These are phyloP conservation scores for Eudemis profundana DNA, from an alignment of 2,888 invertebrate genomes.

Conservation along the genomic window DNA sequence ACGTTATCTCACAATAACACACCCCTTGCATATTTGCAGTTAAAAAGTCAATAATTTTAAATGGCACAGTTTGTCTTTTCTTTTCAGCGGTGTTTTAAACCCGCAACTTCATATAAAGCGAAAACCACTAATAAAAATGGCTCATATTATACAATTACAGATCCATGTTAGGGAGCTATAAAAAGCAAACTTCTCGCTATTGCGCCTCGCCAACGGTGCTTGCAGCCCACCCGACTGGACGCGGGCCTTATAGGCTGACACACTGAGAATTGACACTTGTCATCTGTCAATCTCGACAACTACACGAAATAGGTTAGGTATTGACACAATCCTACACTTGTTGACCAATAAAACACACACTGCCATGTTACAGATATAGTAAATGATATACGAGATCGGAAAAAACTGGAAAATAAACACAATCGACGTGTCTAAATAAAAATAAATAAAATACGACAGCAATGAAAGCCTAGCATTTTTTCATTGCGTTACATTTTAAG, in stretches of 20 bases:
- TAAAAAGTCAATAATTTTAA: too few relatives aligned
- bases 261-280: background rate
- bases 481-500: background rate
- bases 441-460: background rate
- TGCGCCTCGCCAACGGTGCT: background rate
- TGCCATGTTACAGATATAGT: too few relatives aligned
- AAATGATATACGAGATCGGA: too few relatives aligned
- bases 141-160: slow-evolving; percentile 13
- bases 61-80: too few relatives aligned
- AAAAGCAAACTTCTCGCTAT: slow-evolving; percentile 8
- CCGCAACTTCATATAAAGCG: background rate
- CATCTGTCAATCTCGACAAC: background rate
- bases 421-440: too few relatives aligned
- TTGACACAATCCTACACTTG: background rate
- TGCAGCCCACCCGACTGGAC: slow-evolving; percentile 12
- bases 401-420: too few relatives aligned
- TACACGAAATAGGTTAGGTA: background rate
- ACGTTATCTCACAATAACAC: too few relatives aligned
- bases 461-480: background rate
- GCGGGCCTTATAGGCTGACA: background rate
- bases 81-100: too few relatives aligned
- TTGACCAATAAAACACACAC: too few relatives aligned
- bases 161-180: slow-evolving; percentile 16
- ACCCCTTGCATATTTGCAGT: too few relatives aligned
- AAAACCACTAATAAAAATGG: background rate